These are phyloP conservation scores for Ypsolopha scabrella DNA, from an alignment of 2,888 invertebrate species.

Conservation along the genomic window DNA sequence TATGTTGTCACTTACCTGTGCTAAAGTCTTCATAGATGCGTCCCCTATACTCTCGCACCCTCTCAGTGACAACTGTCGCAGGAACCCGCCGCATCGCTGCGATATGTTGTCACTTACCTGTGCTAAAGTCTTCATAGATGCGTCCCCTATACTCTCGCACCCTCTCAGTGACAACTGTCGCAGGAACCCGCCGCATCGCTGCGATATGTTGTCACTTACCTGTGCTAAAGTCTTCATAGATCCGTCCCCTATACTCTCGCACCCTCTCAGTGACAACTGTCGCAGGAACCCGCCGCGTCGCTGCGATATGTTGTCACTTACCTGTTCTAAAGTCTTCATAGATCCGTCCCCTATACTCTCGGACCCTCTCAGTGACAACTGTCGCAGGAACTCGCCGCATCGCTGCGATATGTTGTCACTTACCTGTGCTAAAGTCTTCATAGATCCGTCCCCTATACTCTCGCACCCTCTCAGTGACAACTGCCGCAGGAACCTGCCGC, in stretches of 20 bases:
- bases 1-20: too few species aligned
- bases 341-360: constrained; percentile 97
- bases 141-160: too few species aligned
- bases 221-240: too few species aligned
- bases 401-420: constrained; percentile 91
- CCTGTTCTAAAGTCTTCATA: too few species aligned
- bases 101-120: constrained; percentile 99
- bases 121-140: too few species aligned
- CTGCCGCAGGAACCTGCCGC: constrained; percentile 96
- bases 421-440: too few species aligned
- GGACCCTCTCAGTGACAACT: constrained; percentile 94
- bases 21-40: constrained; percentile 87
- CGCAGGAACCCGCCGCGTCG: too few species aligned
- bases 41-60: constrained; percentile 98
- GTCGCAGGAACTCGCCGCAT: constrained; percentile 97
- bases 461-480: constrained; percentile 96
- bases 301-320: too few species aligned
- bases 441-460: constrained; percentile 94
- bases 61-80: constrained; percentile 90
- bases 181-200: too few species aligned
- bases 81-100: constrained; percentile 95
- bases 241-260: too few species aligned
- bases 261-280: constrained; percentile 76
- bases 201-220: constrained; percentile 99
- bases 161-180: constrained; percentile 74